phyloP scores from a whole-genome alignment of 1,140 invertebrate species.

The Ylistrum balloti region DNA sequence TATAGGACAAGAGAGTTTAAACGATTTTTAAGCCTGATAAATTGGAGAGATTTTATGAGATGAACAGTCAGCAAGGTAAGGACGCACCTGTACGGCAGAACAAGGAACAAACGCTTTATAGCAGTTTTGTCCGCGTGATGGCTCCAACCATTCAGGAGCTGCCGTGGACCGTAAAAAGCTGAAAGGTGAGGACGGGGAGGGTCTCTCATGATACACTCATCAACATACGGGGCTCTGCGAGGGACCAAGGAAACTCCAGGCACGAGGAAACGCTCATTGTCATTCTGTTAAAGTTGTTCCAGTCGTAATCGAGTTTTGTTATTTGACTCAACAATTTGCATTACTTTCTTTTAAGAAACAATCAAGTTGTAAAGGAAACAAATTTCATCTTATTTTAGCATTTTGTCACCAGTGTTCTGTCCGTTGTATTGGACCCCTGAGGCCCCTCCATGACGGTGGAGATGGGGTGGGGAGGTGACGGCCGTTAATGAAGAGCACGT shows the following conservation, averaged over 20 bases:
- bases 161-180: background rate
- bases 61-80: background rate
- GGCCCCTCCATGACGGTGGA: background rate
- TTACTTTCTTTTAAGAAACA: too few relatives aligned
- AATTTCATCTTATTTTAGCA: background rate
- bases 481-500: slow-evolving; percentile 1
- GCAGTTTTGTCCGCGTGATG: background rate
- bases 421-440: background rate
- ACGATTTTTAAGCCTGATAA: slow-evolving; percentile 35
- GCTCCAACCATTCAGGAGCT: background rate
- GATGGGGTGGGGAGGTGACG: background rate
- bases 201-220: background rate
- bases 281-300: too few relatives aligned
- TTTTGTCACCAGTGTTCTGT: background rate
- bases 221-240: background rate
- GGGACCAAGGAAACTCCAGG: background rate
- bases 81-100: slow-evolving; percentile 13
- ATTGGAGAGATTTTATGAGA: slow-evolving; percentile 34
- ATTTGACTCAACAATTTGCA: too few relatives aligned
- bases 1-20: slow-evolving; percentile 1
- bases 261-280: too few relatives aligned
- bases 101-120: background rate
- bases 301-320: too few relatives aligned
- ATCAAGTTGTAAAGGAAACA: too few relatives aligned
- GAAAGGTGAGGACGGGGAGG: slow-evolving; percentile 17